Evolutionary conservation across 2,888 invertebrate species (phyloP).

Genomic region (Maniola hyperantus): DNA sequence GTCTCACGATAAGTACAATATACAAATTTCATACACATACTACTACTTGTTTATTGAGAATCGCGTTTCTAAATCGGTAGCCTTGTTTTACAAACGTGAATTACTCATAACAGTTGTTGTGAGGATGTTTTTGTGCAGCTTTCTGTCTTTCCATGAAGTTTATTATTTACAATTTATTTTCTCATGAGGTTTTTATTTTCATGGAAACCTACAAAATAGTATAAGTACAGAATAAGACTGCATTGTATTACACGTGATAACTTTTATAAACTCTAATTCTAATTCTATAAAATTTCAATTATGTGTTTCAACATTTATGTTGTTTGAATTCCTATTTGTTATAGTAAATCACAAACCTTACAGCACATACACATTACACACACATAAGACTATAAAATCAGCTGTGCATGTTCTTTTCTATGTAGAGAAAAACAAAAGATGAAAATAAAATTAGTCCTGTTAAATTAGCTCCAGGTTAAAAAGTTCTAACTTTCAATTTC

Average conservation of each 20-base stretch:
- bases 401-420: too few relatives aligned
- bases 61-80: constrained; percentile 37
- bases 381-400: too few relatives aligned
- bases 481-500: too few relatives aligned
- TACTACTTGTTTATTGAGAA: constrained; percentile 37
- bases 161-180: background rate
- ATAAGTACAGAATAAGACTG: background rate
- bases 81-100: constrained; percentile 31
- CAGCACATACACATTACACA: too few relatives aligned
- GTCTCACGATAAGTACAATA: constrained; percentile 3
- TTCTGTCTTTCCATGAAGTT: constrained; percentile 8
- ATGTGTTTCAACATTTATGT: too few relatives aligned
- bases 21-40: constrained; percentile 28
- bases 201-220: background rate
- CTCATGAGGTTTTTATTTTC: background rate
- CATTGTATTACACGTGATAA: background rate
- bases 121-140: constrained; percentile 4
- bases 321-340: too few relatives aligned
- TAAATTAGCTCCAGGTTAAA: too few relatives aligned
- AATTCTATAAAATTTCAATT: too few relatives aligned
- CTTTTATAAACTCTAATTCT: background rate
- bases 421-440: too few relatives aligned
- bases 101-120: constrained; percentile 29
- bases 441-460: too few relatives aligned
- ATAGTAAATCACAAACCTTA: too few relatives aligned